Evolutionary conservation across 2,888 invertebrate genomes (phyloP), one percentile per base, ranked within the genome.

Genomic region (Parthenolecanium corni): DNA sequence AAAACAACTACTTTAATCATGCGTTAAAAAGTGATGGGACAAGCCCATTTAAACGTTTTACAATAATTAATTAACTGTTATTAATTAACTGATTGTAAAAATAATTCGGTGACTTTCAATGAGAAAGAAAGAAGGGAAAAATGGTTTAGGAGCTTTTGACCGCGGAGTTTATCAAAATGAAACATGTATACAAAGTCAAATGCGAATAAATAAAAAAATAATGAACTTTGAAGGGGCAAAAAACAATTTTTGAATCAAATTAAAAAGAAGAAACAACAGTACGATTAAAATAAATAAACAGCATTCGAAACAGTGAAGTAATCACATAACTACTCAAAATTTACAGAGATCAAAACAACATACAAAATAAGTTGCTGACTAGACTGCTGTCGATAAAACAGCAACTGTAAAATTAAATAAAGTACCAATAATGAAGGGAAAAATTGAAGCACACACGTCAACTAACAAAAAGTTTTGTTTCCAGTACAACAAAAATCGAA

Each of bases 261-360:
- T 40, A 25, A 31, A 46, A 31, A 46, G 16, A 46, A 6, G 18
- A 31, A 47, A 47, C 21, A 57, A 44, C 23, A 44, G 46, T 31
- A 42, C 24, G 25, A 42, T 9, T 42, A 42, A 23, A 57, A 20
- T 24, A 57, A 42, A 25, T 42, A 42, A 46, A 46, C 57, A 42
- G 57, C 44, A 57, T 44, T 46, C 18, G 14, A 57, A 57, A 57
- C 21, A 57, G 31, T 44, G 57, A 57, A 44, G 25, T 56, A 40
- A 44, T 24, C 18, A 47, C 36, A 46, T 31, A 57, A 58, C 31
- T 25, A 47, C 12, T 58, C 49, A 38, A 46, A n/a, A 57, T 24
- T 46, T 31, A 49, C 25, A 51, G 61, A 61, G 61, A 61, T 61
- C 61, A 61, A 49, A 51, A 61, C 61, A 36, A 47, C 47, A 61